Evolutionary conservation across 2,888 invertebrate species (phyloP), one percentile per base, ranked within the genome.

Genomic region (Timandra comae): DNA sequence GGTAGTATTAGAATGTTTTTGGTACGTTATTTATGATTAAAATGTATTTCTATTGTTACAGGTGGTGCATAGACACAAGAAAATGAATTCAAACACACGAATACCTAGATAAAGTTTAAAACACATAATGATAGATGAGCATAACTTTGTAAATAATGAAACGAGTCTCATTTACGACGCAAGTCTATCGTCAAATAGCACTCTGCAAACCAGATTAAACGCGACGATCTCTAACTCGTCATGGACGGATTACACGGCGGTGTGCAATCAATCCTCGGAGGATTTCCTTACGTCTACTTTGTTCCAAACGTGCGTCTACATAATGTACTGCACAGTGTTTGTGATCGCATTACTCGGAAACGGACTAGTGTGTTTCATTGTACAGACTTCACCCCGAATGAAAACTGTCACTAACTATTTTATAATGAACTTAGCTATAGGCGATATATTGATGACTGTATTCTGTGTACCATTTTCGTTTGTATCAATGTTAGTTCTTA

Each of bases 391-490:
- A 7, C 92, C 94, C 0, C 88, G 94, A 22, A 96, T 97, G 96
- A 89, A 93, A 55, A 96, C 96, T 0, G 95, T 97, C 2, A 97
- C 97, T 24, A 97, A 97, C 73, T 95, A 90, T 73, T 96, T 97
- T 71, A 95, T 97, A 61, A 93, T 94, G 63, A 95, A 94, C 71
- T 82, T 97, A 46, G 96, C 97, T 0, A 87, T 96, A 22, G 95
- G 97, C 23, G 97, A 97, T 67, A 91, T 97, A 39, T 78, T 97
- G 35, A 96, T 97, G 91, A 93, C 96, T 0, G 63, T 95, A 12
- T 92, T 97, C 57, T 97, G 97, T 74, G 93, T 97, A 43, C 97
- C 97, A 2, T 96, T 96, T 62, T 93, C 95, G 1, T 96, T 95
- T 58, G 90, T 96, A 12, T 90, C 95, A 7, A 91, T 91, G 55